phyloP scores from a whole-genome alignment of 2,113 vertebrate species.

The Salvator merianae region DNA sequence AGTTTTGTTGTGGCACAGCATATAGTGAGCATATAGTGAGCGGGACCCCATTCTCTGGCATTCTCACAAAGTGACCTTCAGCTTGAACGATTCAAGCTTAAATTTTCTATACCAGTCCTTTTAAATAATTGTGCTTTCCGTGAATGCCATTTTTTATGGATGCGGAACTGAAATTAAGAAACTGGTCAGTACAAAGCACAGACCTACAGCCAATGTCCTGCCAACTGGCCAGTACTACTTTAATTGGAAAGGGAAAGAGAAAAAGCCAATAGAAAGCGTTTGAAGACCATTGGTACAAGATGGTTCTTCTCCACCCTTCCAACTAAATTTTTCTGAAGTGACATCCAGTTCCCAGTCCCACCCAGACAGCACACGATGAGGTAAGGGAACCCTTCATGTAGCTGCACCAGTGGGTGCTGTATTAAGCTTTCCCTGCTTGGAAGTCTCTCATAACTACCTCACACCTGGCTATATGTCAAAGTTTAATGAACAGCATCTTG shows the following conservation, averaged over 20 bases:
- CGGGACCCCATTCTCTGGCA: neutral
- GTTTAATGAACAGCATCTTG: conserved; percentile 78
- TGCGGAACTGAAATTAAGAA: neutral
- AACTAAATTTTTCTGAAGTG: conserved; percentile 61
- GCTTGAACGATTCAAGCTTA: neutral
- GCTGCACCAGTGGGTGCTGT: conserved; percentile 43
- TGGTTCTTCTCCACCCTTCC: conserved; percentile 49
- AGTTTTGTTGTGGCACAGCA: neutral
- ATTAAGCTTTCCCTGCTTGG: conserved; percentile 63
- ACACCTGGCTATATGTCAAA: conserved; percentile 76
- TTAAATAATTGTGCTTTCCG: neutral
- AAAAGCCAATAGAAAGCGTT: conserved; percentile 38
- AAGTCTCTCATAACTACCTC: conserved; percentile 69
- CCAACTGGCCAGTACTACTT: conserved; percentile 1
- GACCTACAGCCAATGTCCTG: neutral
- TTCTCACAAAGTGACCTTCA: neutral
- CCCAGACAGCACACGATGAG: conserved; percentile 66
- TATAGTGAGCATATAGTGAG: no score
- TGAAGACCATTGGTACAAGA: conserved; percentile 46
- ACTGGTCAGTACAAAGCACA: neutral
- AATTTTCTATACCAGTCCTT: neutral
- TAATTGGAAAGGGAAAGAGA: conserved; percentile 56
- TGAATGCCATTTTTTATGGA: neutral
- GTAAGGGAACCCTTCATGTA: conserved; percentile 63
- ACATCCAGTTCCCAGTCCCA: conserved; percentile 57